phyloP scores from a whole-genome alignment of 2,888 invertebrate species.

The Syrista parreyssii region DNA sequence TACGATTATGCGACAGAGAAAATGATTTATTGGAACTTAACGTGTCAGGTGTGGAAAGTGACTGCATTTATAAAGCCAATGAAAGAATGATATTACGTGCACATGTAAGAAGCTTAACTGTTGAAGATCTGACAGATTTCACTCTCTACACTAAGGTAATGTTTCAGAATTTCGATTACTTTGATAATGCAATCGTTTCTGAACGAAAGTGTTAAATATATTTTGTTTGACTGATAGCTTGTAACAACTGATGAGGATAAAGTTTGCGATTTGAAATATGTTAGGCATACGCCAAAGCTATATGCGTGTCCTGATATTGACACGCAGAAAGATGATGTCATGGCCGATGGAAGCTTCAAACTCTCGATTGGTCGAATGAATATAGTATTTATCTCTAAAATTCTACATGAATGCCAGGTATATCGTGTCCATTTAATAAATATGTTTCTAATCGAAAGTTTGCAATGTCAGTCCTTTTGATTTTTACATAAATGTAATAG shows the following conservation, averaged over 20 bases:
- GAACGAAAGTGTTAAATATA: neutral
- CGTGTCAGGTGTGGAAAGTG: constrained; percentile 77
- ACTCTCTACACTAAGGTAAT: constrained; percentile 80
- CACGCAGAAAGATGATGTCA: constrained; percentile 67
- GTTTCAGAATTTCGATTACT: neutral
- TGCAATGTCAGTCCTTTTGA: neutral
- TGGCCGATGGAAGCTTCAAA: constrained; percentile 78
- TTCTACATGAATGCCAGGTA: constrained; percentile 76
- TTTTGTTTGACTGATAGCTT: constrained; percentile 67
- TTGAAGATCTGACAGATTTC: constrained; percentile 80
- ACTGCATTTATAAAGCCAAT: constrained; percentile 82
- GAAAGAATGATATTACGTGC: constrained; percentile 80
- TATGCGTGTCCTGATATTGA: constrained; percentile 69
- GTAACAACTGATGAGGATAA: constrained; percentile 84
- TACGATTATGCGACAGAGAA: constrained; percentile 79
- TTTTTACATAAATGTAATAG: neutral
- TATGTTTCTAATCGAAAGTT: neutral
- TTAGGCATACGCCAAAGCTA: constrained; percentile 73
- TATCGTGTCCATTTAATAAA: constrained; percentile 10
- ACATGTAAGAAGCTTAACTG: constrained; percentile 74
- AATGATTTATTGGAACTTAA: constrained; percentile 76
- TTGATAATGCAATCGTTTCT: neutral
- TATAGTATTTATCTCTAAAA: constrained; percentile 75
- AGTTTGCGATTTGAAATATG: constrained; percentile 82
- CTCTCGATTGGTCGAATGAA: constrained; percentile 79